A percentile compares a stretch with the other conserved stretches of the same genome.
Evolutionary conservation across 2,113 vertebrate genomes (phyloP).

Genomic region (Alouatta palliata): DNA sequence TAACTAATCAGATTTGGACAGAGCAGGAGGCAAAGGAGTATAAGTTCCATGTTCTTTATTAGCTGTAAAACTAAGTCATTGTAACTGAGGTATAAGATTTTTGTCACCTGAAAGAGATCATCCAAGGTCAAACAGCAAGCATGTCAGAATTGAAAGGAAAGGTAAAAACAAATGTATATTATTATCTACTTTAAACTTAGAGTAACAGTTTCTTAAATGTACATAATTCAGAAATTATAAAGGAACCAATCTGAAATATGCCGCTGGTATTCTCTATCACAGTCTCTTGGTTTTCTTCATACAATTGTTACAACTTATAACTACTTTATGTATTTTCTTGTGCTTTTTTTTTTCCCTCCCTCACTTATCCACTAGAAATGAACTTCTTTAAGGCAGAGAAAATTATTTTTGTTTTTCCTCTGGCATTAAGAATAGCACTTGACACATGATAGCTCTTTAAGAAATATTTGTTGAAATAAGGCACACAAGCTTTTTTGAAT

Average conservation of each 20-base stretch:
- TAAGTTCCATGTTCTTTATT: neutral
- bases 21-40: neutral
- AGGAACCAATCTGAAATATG: neutral
- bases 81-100: neutral
- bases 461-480: neutral
- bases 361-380: neutral
- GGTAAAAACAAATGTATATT: neutral
- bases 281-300: neutral
- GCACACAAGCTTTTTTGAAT: neutral
- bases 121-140: neutral
- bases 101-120: neutral
- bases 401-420: neutral
- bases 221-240: neutral
- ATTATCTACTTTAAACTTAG: neutral
- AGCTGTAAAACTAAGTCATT: slow-evolving; percentile 28
- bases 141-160: slow-evolving; percentile 17
- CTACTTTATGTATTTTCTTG: neutral
- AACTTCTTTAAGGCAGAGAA: neutral
- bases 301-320: neutral
- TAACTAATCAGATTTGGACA: slow-evolving; percentile 22
- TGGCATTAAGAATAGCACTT: neutral
- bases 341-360: neutral
- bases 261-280: neutral
- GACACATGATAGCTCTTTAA: neutral
- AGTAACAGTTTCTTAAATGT: neutral